phyloP scores from a whole-genome alignment of 2,888 invertebrate species.

The Chironomus tentans region DNA sequence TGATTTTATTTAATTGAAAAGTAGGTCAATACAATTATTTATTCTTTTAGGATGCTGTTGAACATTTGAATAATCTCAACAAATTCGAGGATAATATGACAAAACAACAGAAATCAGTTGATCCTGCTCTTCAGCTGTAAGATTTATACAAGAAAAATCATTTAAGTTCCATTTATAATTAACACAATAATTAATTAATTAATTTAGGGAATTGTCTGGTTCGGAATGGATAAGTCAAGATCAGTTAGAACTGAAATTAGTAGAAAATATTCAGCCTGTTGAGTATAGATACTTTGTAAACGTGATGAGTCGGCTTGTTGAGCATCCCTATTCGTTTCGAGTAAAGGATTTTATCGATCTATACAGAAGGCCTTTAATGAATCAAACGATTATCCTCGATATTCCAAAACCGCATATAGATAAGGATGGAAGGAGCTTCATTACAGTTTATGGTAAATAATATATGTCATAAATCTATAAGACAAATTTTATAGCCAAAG shows the following conservation, averaged over 20 bases:
- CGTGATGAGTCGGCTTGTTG: conserved; percentile 60
- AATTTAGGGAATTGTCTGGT: conserved; percentile 41
- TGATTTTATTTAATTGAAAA: not conserved
- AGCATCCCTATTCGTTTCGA: conserved; percentile 62
- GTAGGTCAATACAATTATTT: conserved; percentile 30
- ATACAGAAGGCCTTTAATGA: conserved; percentile 53
- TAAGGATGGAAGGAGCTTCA: conserved; percentile 58
- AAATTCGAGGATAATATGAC: conserved; percentile 62
- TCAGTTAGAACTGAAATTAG: conserved; percentile 52
- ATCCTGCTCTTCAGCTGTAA: conserved; percentile 48
- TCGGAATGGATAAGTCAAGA: conserved; percentile 58
- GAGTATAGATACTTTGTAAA: conserved; percentile 64
- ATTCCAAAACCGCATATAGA: conserved; percentile 61
- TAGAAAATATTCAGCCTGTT: conserved; percentile 57
- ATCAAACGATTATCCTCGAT: conserved; percentile 50
- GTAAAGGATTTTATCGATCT: conserved; percentile 64
- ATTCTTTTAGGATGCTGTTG: conserved; percentile 52
- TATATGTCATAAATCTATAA: conserved; percentile 27
- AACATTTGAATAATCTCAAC: conserved; percentile 56
- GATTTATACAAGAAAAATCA: conserved; percentile 41
- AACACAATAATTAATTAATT: not conserved
- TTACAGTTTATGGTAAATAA: conserved; percentile 55
- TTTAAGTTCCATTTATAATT: not conserved
- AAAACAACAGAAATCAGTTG: conserved; percentile 51
- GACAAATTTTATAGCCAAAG: not conserved